These are phyloP conservation scores for Sinohyriopsis cumingii DNA, from an alignment of 2,888 invertebrate species.

Conservation along the genomic window DNA sequence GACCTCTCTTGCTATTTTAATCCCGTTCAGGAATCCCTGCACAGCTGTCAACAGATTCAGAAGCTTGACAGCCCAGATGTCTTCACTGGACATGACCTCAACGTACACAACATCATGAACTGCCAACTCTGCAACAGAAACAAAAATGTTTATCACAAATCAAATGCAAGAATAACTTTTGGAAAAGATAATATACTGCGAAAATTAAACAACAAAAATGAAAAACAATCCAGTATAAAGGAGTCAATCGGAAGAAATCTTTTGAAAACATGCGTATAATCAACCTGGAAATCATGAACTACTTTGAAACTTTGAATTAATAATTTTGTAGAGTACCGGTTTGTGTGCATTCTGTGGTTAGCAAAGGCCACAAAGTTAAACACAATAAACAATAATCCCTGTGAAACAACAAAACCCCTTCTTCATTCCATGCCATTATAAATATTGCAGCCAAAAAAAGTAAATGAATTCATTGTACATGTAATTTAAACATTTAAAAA, in stretches of 20 bases:
- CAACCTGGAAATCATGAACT: no score
- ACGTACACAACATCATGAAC: slow-evolving; percentile 60
- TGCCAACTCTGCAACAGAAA: slow-evolving; percentile 58
- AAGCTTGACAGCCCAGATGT: slow-evolving; percentile 63
- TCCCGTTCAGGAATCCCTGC: slow-evolving; percentile 48
- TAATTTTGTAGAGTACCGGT: no score
- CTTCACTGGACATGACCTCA: slow-evolving; percentile 59
- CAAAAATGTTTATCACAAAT: slow-evolving; percentile 9
- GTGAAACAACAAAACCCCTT: no score
- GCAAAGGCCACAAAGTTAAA: no score
- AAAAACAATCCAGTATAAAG: background rate
- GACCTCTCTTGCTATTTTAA: slow-evolving; percentile 56
- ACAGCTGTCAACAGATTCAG: slow-evolving; percentile 57
- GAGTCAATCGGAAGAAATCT: background rate
- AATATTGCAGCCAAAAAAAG: no score
- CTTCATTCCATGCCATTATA: no score
- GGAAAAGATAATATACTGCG: background rate
- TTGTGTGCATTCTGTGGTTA: no score
- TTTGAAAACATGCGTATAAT: no score
- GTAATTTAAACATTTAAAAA: no score
- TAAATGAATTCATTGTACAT: no score
- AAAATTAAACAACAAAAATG: background rate
- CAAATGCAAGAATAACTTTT: background rate
- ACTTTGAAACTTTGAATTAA: no score
- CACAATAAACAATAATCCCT: no score